Conservation (phyloP, 2,888 invertebrate genomes). For the Stenchaetothrips biformis region DNA sequence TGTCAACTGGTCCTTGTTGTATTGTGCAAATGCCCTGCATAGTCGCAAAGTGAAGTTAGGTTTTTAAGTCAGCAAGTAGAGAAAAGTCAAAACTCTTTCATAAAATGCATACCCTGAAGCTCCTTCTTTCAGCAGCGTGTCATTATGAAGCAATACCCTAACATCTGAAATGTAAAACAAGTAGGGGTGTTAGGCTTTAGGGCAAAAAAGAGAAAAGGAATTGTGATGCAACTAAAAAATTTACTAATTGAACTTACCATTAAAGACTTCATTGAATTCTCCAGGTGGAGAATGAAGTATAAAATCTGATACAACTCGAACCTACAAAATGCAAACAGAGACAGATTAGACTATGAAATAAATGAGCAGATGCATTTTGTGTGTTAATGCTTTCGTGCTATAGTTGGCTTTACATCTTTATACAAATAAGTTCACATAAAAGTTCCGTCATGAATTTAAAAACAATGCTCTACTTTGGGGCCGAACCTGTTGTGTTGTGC, state of each 20-base stretch:
- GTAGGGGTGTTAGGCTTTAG: neutral
- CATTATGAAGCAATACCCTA: slow-evolving; percentile 88
- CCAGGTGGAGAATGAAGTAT: slow-evolving; percentile 98
- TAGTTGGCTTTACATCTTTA: neutral
- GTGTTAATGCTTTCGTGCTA: too few relatives aligned
- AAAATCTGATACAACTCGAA: slow-evolving; percentile 96
- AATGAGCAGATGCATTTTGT: neutral
- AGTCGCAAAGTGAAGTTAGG: neutral
- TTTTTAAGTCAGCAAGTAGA: slow-evolving; percentile 27
- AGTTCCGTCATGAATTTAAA: neutral
- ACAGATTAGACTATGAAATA: neutral
- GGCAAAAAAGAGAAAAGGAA: neutral
- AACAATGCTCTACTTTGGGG: neutral
- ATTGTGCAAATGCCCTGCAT: slow-evolving; percentile 83
- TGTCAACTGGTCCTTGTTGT: slow-evolving; percentile 99
- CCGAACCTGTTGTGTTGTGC: slow-evolving; percentile 17
- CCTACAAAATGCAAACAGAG: slow-evolving; percentile 46
- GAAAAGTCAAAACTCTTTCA: neutral
- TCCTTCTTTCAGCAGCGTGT: slow-evolving; percentile 90
- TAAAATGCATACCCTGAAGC: slow-evolving; percentile 64
- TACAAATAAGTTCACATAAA: neutral
- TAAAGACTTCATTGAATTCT: slow-evolving; percentile 99
- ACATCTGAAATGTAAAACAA: slow-evolving; percentile 58
- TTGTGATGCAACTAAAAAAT: neutral
- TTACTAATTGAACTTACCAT: slow-evolving; percentile 49